Base-by-base conservation (phyloP, 2,797 vertebrate genomes). In the Premnoplex brunnescens region DNA sequence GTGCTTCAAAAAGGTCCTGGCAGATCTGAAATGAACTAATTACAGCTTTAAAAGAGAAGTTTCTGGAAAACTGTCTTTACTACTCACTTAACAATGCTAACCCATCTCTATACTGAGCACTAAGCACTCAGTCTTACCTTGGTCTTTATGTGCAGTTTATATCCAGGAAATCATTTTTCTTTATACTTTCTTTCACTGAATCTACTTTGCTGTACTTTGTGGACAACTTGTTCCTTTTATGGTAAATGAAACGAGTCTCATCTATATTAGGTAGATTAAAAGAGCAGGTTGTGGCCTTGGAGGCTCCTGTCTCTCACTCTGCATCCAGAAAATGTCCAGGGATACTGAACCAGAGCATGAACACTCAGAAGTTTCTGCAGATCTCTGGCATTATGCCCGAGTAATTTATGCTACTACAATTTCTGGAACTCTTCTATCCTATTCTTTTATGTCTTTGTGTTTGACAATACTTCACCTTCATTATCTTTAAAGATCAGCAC, bases 401-500 rank as follows among this genome's bases (percentile, higher is more conserved):
- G 37, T 77, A 94, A 89, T 87, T 94, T 89, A 93, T 68, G 60
- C 83, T 85, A 74, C 67, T 77, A 54, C 0, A 1, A 7, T 85
- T 97, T 83, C 74, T 85, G 43, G 39, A 77, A 32, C 90, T 95
- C 37, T 86, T 86, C 77, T 79, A 10, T 85, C 36, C 79, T 76
- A 24, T 9, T 90, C 20, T 82, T 94, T 94, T 79, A 93, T 66
- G 72, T 63, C 39, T 85, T 41, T 85, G 24, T 90, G 63, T 94
- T 91, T 95, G 92, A 91, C 49, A 82, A 37, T 0, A 2, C 32
- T 93, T 93, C 92, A 87, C 85, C 86, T 89, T 88, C 92, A 87
- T 92, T 95, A 91, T 95, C 67, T 89, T 84, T 90, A 82, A 91
- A 94, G 80, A 94, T 86, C 91, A 79, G 72, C 74, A 84, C 19